Conservation (phyloP, 2,113 vertebrate species). For the Spermophilus dauricus region DNA sequence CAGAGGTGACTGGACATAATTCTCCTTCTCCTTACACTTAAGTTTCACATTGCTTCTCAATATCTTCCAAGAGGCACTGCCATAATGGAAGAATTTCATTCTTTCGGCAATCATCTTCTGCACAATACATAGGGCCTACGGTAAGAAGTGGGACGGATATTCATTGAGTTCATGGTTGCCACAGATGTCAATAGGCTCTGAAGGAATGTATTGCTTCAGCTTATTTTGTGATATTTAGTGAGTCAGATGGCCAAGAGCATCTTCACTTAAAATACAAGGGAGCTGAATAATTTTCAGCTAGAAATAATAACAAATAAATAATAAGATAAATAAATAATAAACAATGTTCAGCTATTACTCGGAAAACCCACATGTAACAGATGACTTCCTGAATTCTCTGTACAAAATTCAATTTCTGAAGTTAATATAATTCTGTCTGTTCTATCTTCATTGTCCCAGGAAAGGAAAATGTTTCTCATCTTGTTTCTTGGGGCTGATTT, state of each 20-base stretch:
- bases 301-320: no score
- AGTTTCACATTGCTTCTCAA: background rate
- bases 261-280: background rate
- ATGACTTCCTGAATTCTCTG: background rate
- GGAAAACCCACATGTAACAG: background rate
- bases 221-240: background rate
- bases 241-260: background rate
- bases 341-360: no score
- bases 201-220: background rate
- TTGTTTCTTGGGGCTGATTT: background rate
- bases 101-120: background rate
- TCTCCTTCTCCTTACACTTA: background rate
- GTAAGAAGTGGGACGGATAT: background rate
- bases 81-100: background rate
- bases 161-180: background rate
- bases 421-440: background rate
- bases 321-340: no score
- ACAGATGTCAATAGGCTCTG: no score
- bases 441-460: background rate
- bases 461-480: background rate
- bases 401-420: background rate
- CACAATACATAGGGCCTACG: background rate
- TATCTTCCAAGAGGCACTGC: background rate
- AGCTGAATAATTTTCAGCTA: no score
- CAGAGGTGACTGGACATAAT: background rate